Evolutionary conservation across 2,797 vertebrate species (phyloP).

Genomic region (Pangasius krempfi): DNA sequence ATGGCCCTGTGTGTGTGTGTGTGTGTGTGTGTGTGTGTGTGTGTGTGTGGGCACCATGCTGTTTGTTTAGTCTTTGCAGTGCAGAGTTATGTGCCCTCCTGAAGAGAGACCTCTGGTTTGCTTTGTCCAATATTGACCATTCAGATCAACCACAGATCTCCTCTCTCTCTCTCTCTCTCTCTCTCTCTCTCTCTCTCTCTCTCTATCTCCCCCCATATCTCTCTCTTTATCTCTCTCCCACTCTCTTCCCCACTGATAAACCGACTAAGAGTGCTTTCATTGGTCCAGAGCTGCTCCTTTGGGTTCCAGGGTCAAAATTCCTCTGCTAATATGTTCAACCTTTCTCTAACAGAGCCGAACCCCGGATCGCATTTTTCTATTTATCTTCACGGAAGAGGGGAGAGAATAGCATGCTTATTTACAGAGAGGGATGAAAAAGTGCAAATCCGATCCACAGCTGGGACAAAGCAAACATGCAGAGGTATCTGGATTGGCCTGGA

Average conservation of each 20-base stretch:
- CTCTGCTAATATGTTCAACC: slow-evolving; percentile 41
- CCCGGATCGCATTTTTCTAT: slow-evolving; percentile 37
- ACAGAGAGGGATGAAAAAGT: slow-evolving; percentile 37
- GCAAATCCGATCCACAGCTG: slow-evolving; percentile 34
- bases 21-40: slow-evolving; percentile 3
- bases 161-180: slow-evolving; percentile 23
- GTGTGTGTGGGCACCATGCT: background rate
- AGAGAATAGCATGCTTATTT: slow-evolving; percentile 31
- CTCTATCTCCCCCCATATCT: slow-evolving; percentile 22
- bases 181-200: slow-evolving; percentile 13
- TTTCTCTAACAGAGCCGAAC: slow-evolving; percentile 27
- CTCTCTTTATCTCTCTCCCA: slow-evolving; percentile 9
- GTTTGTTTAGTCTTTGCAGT: slow-evolving; percentile 45
- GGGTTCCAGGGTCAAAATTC: slow-evolving; percentile 40
- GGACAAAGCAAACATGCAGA: slow-evolving; percentile 36
- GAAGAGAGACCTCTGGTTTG: slow-evolving; percentile 31
- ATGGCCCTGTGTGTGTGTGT: slow-evolving; percentile 12
- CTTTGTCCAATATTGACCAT: slow-evolving; percentile 47
- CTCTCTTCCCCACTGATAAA: slow-evolving; percentile 9
- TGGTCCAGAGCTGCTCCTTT: slow-evolving; percentile 27
- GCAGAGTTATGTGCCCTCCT: slow-evolving; percentile 44
- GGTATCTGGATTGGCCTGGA: slow-evolving; percentile 45
- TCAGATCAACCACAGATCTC: slow-evolving; percentile 41
- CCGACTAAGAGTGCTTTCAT: background rate
- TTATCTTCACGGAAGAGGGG: slow-evolving; percentile 42